Percentiles rank a stretch among this genome's conserved stretches.
Evolutionary conservation across 2,797 vertebrate species (phyloP).

Genomic region (Spondyliosoma cantharus): DNA sequence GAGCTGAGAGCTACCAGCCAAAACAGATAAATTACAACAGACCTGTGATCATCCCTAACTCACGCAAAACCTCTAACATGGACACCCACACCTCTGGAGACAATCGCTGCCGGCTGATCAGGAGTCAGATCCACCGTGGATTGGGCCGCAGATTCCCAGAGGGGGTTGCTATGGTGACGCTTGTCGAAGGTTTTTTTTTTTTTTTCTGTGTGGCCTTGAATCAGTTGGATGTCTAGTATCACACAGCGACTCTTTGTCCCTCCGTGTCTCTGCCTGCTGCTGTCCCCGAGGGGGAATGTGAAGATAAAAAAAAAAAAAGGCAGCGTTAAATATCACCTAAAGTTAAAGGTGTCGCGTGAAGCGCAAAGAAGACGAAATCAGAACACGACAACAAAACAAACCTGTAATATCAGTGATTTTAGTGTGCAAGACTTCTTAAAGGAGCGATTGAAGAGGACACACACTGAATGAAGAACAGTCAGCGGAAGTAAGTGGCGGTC

Average conservation of each 20-base stretch:
- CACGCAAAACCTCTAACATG: conserved; percentile 30
- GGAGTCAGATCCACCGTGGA: conserved; percentile 56
- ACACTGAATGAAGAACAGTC: conserved; percentile 19
- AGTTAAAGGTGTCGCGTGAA: conserved; percentile 12
- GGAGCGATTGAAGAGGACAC: background rate
- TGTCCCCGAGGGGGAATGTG: conserved; percentile 3
- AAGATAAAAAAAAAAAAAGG: conserved; percentile 26
- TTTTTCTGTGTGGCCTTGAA: conserved; percentile 63
- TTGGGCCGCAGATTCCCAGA: conserved; percentile 43
- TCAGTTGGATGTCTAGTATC: conserved; percentile 53
- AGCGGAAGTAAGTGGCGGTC: conserved; percentile 12
- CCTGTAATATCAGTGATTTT: background rate
- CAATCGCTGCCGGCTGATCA: conserved; percentile 34
- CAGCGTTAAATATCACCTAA: background rate
- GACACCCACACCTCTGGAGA: conserved; percentile 56
- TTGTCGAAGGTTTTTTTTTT: conserved; percentile 48
- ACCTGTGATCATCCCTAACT: conserved; percentile 65
- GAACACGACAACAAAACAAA: conserved; percentile 6
- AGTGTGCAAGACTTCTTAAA: conserved; percentile 5
- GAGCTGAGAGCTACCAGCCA: conserved; percentile 61
- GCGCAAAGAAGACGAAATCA: conserved; percentile 11
- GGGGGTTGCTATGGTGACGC: conserved; percentile 73
- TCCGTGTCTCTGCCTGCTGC: conserved; percentile 29
- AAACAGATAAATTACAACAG: conserved; percentile 71
- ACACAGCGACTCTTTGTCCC: conserved; percentile 64